Evolutionary conservation across 2,888 invertebrate species (phyloP).

Genomic region (Liodrosophila aerea): DNA sequence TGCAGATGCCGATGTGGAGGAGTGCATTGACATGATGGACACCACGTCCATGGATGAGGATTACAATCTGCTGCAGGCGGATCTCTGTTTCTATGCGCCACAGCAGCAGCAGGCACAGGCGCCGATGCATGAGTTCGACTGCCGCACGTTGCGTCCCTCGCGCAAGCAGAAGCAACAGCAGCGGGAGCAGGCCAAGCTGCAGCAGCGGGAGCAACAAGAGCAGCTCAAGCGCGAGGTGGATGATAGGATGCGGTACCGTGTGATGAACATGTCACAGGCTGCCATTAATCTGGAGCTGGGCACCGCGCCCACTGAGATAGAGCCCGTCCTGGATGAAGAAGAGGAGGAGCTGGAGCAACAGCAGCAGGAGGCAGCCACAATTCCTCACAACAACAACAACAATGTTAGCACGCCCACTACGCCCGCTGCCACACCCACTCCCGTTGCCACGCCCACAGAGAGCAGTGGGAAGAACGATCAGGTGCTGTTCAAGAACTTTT

Average conservation of each 20-base stretch:
- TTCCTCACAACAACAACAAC: not conserved
- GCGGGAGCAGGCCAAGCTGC: conserved; percentile 45
- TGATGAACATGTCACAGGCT: conserved; percentile 78
- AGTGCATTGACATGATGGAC: conserved; percentile 83
- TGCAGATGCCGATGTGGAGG: conserved; percentile 86
- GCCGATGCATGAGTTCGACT: conserved; percentile 73
- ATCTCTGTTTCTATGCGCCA: conserved; percentile 80
- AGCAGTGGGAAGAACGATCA: conserved; percentile 78
- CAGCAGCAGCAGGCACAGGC: conserved; percentile 3
- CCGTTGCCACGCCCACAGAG: conserved; percentile 55
- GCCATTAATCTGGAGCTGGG: conserved; percentile 66
- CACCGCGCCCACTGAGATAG: conserved; percentile 52
- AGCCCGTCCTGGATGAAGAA: conserved; percentile 34
- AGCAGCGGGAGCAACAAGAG: conserved; percentile 47
- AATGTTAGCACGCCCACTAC: conserved; percentile 29
- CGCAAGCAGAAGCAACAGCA: conserved; percentile 76
- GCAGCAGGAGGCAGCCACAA: conserved; percentile 4
- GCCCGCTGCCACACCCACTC: conserved; percentile 47
- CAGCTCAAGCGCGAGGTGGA: conserved; percentile 50
- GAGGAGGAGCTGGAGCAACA: conserved; percentile 24
- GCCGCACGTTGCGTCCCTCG: conserved; percentile 78
- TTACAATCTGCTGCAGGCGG: conserved; percentile 81
- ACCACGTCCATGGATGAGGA: conserved; percentile 83
- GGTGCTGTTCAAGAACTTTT: conserved; percentile 82
- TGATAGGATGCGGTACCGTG: conserved; percentile 71